Evolutionary conservation across 2,113 vertebrate species (phyloP), one percentile per base, ranked within the genome.

Genomic region (Hystrix cristata): DNA sequence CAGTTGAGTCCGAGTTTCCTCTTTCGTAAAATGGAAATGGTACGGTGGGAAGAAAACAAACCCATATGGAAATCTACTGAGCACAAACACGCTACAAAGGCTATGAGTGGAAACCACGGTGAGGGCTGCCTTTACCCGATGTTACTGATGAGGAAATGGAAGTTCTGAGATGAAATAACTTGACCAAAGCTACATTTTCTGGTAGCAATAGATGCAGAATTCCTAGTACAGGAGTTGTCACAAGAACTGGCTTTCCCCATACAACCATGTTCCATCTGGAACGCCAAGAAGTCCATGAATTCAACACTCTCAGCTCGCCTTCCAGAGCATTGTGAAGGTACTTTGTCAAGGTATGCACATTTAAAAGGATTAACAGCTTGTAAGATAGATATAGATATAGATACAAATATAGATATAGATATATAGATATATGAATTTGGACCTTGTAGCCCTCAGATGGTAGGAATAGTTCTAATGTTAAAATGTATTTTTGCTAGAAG

Each of bases 401-500:
- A 38, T 38, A 38, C 38, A 38, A 38, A 38, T 38, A 38, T 38
- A 38, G 38, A 38, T 38, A 38, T 38, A 38, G 38, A 67, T 81
- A 85, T 76, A 71, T 84, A 83, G 48, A 19, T 23, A 21, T 43
- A 31, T 55, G 53, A 76, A 46, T 74, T 59, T 60, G 43, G 29
- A 34, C 0, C 15, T 69, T 65, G 34, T 87, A 12, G 4, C 19
- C 48, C 53, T 65, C 38, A 92, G 83, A 59, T 51, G 4, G 79
- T 74, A 48, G 38, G 53, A n/a, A 21, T 64, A 90, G 21, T 9
- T 72, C 19, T 86, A 43, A 82, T 59, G 46, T 51, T 94, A 65
- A 90, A 91, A 48, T 72, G 16, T 15, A 46, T 86, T 65, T 95
- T 95, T 87, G 55, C 55, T 84, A 38, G 51, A 53, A 92, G 51